These are phyloP conservation scores for Gerris lacustris DNA, from an alignment of 2,888 invertebrate species.

Conservation along the genomic window DNA sequence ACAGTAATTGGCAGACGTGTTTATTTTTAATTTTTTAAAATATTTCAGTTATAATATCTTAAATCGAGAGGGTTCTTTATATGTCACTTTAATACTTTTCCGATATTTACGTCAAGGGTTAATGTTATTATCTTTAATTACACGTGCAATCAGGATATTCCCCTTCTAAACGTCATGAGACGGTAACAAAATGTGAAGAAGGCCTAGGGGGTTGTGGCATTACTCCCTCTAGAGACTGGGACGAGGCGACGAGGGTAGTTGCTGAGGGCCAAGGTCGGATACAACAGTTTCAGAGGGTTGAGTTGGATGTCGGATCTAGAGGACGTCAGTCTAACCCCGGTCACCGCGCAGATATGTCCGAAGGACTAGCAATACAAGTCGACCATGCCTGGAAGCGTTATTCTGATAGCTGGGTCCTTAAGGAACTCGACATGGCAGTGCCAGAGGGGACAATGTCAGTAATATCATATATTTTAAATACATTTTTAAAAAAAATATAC, in stretches of 20 bases:
- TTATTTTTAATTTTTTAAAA: no score
- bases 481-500: no score
- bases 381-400: conserved; percentile 8
- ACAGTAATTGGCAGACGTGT: no score
- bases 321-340: background rate
- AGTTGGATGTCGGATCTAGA: background rate
- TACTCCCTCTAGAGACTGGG: background rate
- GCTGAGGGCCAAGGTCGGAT: background rate
- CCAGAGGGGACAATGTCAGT: background rate
- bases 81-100: no score
- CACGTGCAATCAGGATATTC: no score
- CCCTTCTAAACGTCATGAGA: no score
- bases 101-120: no score
- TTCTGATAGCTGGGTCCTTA: conserved; percentile 1
- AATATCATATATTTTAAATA: no score
- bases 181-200: background rate
- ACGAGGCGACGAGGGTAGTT: background rate
- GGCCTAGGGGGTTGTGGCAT: background rate
- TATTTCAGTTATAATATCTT: no score
- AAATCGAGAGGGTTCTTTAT: no score
- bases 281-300: background rate
- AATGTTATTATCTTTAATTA: no score
- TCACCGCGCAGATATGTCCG: background rate
- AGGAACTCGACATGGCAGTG: conserved; percentile 9
- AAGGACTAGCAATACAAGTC: conserved; percentile 6